Conservation (phyloP, 2,113 vertebrate species). For the Pleuronectes platessa region DNA sequence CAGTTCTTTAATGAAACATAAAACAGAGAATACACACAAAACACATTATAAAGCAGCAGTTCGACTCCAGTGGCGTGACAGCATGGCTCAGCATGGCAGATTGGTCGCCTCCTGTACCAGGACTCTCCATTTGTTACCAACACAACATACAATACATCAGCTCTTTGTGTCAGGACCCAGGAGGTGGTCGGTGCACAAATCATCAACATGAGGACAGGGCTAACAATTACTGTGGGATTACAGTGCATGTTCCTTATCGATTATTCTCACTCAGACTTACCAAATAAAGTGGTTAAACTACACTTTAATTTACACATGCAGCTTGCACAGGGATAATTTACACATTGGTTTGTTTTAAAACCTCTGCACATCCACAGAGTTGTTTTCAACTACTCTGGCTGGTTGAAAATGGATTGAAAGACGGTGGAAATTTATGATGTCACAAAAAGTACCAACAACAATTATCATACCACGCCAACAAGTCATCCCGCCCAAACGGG, state of each 20-base stretch:
- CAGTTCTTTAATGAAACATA: conserved; percentile 85
- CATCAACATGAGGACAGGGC: conserved; percentile 44
- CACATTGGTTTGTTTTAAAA: conserved; percentile 23
- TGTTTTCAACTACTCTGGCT: not conserved
- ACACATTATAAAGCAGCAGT: conserved; percentile 90
- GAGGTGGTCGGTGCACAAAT: conserved; percentile 52
- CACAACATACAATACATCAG: conserved; percentile 42
- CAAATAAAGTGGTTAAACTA: conserved; percentile 56
- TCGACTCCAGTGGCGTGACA: conserved; percentile 89
- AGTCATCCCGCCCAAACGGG: not conserved
- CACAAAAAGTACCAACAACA: not conserved
- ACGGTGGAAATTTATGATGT: not conserved
- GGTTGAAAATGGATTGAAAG: not conserved
- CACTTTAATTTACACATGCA: conserved; percentile 64
- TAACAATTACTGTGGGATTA: conserved; percentile 38
- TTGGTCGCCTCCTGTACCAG: conserved; percentile 80
- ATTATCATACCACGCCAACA: not conserved
- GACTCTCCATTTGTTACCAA: conserved; percentile 80
- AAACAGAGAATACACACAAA: conserved; percentile 86
- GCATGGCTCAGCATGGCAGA: conserved; percentile 98
- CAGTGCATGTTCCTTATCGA: conserved; percentile 46
- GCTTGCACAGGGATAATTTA: conserved; percentile 62
- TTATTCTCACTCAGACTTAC: conserved; percentile 40
- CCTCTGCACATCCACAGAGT: not conserved
- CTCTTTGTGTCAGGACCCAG: conserved; percentile 50